Evolutionary conservation across 2,888 invertebrate genomes (phyloP).

Genomic region (Drosophila ustulata): DNA sequence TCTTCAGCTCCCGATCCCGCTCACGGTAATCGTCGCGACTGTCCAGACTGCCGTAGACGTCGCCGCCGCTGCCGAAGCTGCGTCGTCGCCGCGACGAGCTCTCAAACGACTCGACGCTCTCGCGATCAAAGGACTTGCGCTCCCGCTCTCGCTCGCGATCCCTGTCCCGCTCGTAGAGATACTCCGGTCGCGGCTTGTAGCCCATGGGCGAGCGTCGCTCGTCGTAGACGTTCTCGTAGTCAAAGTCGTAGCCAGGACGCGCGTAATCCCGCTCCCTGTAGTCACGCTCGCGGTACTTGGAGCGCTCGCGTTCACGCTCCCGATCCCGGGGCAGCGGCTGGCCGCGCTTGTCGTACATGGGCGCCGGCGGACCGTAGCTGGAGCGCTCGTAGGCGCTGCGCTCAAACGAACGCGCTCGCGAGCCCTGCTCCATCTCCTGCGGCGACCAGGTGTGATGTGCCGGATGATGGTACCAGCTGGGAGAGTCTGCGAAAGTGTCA

Average conservation of each 20-base stretch:
- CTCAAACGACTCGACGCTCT: slow-evolving; percentile 85
- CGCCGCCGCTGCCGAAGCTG: slow-evolving; percentile 85
- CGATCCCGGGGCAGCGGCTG: slow-evolving; percentile 67
- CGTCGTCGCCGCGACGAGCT: slow-evolving; percentile 82
- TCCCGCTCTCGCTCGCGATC: slow-evolving; percentile 68
- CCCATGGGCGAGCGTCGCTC: slow-evolving; percentile 77
- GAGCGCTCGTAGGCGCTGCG: slow-evolving; percentile 84
- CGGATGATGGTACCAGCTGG: slow-evolving; percentile 84
- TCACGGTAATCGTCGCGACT: slow-evolving; percentile 85
- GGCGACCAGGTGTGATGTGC: slow-evolving; percentile 85
- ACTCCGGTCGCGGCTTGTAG: slow-evolving; percentile 77
- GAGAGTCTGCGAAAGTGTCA: slow-evolving; percentile 70
- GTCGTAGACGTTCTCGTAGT: slow-evolving; percentile 84
- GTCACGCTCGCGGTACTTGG: slow-evolving; percentile 79
- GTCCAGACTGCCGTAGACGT: slow-evolving; percentile 85
- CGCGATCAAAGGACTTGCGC: slow-evolving; percentile 84
- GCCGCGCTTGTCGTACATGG: slow-evolving; percentile 84
- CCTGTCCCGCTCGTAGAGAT: slow-evolving; percentile 80
- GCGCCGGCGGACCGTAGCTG: slow-evolving; percentile 85
- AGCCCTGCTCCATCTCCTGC: slow-evolving; percentile 84
- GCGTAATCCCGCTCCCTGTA: slow-evolving; percentile 81
- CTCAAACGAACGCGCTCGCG: slow-evolving; percentile 83
- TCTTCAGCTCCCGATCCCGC: slow-evolving; percentile 82
- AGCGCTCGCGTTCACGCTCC: slow-evolving; percentile 78
- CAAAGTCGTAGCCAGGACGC: slow-evolving; percentile 83